These are phyloP conservation scores for Betta splendens DNA, from an alignment of 2,797 vertebrate species.

Conservation along the genomic window DNA sequence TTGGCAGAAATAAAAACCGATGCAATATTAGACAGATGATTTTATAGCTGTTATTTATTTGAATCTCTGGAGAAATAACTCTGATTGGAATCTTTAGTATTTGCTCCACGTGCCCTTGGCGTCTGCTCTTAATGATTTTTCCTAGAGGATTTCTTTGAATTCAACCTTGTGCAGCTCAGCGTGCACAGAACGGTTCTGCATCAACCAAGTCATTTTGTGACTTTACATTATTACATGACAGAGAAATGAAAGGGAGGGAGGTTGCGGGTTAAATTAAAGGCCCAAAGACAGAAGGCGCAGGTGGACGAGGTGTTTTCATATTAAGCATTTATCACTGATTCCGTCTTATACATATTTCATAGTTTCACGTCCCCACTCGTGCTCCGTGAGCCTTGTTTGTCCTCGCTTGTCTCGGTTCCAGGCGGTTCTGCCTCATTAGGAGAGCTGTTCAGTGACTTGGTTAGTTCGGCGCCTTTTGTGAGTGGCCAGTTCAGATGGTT, in stretches of 20 bases:
- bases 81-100: conserved; percentile 10
- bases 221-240: no score
- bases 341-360: no score
- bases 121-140: conserved; percentile 29
- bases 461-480: background rate
- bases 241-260: no score
- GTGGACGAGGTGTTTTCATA: no score
- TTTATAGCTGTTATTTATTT: conserved; percentile 3
- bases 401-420: background rate
- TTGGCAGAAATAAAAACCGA: no score
- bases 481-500: conserved; percentile 1
- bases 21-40: background rate
- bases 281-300: no score
- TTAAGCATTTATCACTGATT: background rate
- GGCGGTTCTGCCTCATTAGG: background rate
- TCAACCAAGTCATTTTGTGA: conserved; percentile 54
- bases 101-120: conserved; percentile 24
- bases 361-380: background rate
- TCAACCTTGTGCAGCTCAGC: conserved; percentile 35
- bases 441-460: background rate
- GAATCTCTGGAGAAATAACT: conserved; percentile 13
- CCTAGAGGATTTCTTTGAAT: conserved; percentile 35
- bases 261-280: no score
- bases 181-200: conserved; percentile 34
- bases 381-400: background rate